phyloP scores from a whole-genome alignment of 1,140 invertebrate genomes.

The Brachionus manjavacas region DNA sequence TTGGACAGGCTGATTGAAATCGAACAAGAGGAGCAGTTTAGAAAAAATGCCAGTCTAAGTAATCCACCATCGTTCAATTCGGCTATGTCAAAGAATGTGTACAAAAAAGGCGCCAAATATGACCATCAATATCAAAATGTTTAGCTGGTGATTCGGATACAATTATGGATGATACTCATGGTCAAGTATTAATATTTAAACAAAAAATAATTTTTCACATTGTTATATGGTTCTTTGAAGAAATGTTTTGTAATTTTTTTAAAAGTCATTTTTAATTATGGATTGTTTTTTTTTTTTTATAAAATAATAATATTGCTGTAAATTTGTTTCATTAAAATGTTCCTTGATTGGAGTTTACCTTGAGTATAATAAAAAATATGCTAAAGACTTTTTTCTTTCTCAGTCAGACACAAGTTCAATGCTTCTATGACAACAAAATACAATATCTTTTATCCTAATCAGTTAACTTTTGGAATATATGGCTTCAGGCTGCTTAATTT shows the following conservation, averaged over 20 bases:
- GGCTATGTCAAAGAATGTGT: neutral
- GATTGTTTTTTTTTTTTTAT: neutral
- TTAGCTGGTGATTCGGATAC: neutral
- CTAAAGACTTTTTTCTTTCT: neutral
- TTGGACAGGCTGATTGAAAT: neutral
- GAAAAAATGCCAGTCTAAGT: neutral
- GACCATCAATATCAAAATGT: constrained; percentile 34
- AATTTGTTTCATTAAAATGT: neutral
- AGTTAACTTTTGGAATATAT: neutral
- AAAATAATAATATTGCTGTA: neutral
- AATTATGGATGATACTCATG: neutral
- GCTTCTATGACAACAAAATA: neutral
- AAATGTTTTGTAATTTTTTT: neutral
- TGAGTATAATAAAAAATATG: neutral
- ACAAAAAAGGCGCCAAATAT: neutral
- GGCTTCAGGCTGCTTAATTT: neutral
- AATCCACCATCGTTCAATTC: constrained; percentile 31
- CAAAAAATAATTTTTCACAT: neutral
- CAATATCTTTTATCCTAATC: no score
- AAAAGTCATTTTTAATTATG: neutral
- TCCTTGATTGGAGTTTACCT: neutral
- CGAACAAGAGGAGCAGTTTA: neutral
- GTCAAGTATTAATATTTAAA: neutral
- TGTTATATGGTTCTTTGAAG: neutral
- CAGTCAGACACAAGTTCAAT: neutral